Conservation (phyloP, 53 echinoderm and acorn worm species). For the Echinometra lucunter region DNA sequence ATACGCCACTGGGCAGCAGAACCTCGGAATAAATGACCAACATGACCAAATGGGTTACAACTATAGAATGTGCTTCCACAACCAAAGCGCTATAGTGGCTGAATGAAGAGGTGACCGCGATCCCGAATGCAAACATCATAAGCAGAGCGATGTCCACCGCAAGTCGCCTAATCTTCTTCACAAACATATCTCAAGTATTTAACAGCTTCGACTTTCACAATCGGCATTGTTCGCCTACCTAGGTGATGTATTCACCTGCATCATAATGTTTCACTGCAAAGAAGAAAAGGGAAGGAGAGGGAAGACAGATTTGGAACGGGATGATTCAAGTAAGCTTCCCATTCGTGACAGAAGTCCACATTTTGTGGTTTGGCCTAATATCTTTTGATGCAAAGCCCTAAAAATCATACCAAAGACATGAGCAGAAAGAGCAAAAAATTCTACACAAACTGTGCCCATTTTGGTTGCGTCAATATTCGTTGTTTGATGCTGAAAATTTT, state of each 20-base stretch:
- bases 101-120: background rate
- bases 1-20: background rate
- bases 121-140: background rate
- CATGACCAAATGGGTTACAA: background rate
- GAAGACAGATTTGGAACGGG: background rate
- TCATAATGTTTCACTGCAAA: background rate
- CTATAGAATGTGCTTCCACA: background rate
- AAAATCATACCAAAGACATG: too few relatives aligned
- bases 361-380: too few relatives aligned
- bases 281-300: background rate
- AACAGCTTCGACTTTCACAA: constrained; percentile 16
- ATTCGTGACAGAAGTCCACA: too few relatives aligned
- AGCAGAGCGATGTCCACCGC: background rate
- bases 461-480: too few relatives aligned
- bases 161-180: background rate
- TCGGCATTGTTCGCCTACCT: background rate
- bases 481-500: too few relatives aligned
- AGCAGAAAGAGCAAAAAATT: too few relatives aligned
- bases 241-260: constrained; percentile 14
- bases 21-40: background rate
- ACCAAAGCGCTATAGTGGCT: background rate
- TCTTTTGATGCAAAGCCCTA: too few relatives aligned
- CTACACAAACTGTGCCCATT: too few relatives aligned
- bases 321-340: background rate
- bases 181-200: constrained; percentile 8